Evolutionary conservation across 2,888 invertebrate species (phyloP), one percentile per base, ranked within the genome.

Genomic region (Amiota communis): DNA sequence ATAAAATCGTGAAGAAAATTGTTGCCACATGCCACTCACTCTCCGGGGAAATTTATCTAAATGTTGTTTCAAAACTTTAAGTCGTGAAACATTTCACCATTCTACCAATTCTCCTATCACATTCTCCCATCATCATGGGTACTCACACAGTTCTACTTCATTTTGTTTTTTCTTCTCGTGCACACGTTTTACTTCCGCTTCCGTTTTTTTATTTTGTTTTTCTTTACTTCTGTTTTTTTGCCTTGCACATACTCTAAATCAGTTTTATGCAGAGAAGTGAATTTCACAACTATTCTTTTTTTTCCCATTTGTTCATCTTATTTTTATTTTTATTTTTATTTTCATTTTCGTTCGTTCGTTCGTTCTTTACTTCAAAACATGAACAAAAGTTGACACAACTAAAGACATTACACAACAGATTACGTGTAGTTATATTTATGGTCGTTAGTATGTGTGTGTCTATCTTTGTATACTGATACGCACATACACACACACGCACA

Each of bases 371-470:
- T 72, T 61, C 74, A 70, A 72, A 75, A 77, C 78, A 76, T 75
- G 74, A 77, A 77, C 74, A 77, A 70, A 78, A 84, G 84, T 86
- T 86, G 86, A 86, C 85, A 82, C 81, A 87, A 87, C 86, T 88
- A 87, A 87, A 87, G 85, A 87, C 87, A 87, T 87, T 87, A 87
- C 87, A 85, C 83, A 81, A 86, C 83, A 81, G 83, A 83, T 86
- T 87, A 87, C 82, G 81, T 85, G 80, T 81, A 79, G 73, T 71
- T 75, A 49, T 76, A 75, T 74, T 74, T 77, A 76, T 74, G 72
- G 65, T 69, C 59, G 56, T 73, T 51, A 57, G 56, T 67, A 59
- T 53, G 57, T 67, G 11, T 36, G 17, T 20, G 17, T 17, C 17
- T 59, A 59, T 10, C 12, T 71, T 49, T 15, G 11, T 48, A 49